Base-by-base conservation (phyloP, 37 sponge, comb jelly and placozoan species). In the Hormiphora californensis region DNA sequence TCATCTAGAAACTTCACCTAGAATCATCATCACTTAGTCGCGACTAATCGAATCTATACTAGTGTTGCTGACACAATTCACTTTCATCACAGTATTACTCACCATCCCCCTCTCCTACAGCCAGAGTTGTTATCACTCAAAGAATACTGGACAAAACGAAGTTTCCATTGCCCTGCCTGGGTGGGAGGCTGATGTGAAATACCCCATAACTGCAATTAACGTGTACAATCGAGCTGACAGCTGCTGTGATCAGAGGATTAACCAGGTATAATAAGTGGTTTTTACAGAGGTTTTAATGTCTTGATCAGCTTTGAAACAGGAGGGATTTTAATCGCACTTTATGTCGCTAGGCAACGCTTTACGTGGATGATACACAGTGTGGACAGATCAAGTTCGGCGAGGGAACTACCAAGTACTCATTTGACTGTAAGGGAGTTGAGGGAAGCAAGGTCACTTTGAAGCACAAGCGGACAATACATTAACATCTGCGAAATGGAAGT, bases 311-410 rank as follows among this genome's bases (percentile, higher is more conserved):
- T 15, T 15, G 15, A 49, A 9, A 49, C 53, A 9, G 12, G 15
- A 17, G 9, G 15, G 53, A 49, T 9, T 17, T 49, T 17, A 49
- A 49, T 49, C 53, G 12, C 9, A 49, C 53, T 15, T 49, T 49
- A 49, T 49, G 9, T 49, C 9, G 9, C 53, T 30, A 57, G 61
- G 61, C 61, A 30, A 57, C 27, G 61, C 30, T 57, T 5, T 57
- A 19, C n/a, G 61, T 30, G n/a, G 61, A 57, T 12, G 61, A 57
- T 25, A 23, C n/a, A 23, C 61, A 57, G n/a, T 57, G 61, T 57
- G 61, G 61, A 57, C 61, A 57, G n/a, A 30, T 57, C 61, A 23
- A 57, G 61, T 57, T 57, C 61, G 3, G 27, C 5, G 61, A 57
- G 61, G 61, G 61, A 19, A 5, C n/a, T 5, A 23, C n/a, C n/a